A percentile compares a stretch with the other conserved stretches of the same genome.
Evolutionary conservation across 2,113 vertebrate species (phyloP).

Genomic region (Ciconia boyciana): DNA sequence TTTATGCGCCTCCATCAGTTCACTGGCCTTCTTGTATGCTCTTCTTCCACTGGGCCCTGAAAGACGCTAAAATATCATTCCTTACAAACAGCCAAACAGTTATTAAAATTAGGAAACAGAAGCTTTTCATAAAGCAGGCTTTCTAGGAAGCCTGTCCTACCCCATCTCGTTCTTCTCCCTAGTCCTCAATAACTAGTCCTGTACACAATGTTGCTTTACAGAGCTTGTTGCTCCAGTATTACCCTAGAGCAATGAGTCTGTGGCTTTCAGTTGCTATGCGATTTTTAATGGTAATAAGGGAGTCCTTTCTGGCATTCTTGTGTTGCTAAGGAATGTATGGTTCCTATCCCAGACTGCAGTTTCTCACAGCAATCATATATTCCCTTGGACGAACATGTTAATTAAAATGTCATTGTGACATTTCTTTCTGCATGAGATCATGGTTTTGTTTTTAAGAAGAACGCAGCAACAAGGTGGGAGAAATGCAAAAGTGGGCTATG

Average conservation of each 20-base stretch:
- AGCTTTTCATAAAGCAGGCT: background rate
- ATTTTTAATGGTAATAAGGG: background rate
- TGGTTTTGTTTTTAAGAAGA: slow-evolving; percentile 16
- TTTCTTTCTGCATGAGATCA: slow-evolving; percentile 22
- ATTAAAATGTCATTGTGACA: slow-evolving; percentile 60
- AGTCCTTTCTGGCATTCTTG: background rate
- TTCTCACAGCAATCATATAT: background rate
- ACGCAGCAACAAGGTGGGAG: background rate
- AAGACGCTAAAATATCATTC: background rate
- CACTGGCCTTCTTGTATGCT: background rate
- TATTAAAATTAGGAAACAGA: background rate
- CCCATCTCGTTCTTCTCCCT: background rate
- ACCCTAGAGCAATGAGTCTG: background rate
- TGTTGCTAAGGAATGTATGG: slow-evolving; percentile 2
- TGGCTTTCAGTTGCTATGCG: background rate
- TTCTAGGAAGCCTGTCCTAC: background rate
- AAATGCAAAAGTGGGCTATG: background rate
- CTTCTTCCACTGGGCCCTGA: background rate
- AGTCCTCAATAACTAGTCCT: background rate
- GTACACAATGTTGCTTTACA: background rate
- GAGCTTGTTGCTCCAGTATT: background rate
- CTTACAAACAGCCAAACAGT: background rate
- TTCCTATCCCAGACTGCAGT: background rate
- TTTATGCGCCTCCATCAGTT: background rate
- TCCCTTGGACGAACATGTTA: slow-evolving; percentile 6